Conservation (phyloP, 2,113 vertebrate species). For the Silurus glanis region DNA sequence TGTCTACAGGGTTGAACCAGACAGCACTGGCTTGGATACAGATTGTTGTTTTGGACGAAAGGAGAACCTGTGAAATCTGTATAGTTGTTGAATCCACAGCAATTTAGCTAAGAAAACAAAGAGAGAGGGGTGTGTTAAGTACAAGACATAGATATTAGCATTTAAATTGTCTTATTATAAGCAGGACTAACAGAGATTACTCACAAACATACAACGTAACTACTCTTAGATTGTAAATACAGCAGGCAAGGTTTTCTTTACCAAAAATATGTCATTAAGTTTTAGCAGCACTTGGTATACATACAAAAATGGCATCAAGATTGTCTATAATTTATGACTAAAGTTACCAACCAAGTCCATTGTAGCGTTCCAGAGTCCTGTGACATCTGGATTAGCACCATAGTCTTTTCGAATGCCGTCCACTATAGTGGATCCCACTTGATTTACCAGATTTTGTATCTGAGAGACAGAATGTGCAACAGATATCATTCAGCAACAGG, state of each 20-base stretch:
- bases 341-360: constrained; percentile 71
- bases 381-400: constrained; percentile 63
- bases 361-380: constrained; percentile 71
- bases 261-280: not conserved
- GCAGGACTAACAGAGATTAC: not conserved
- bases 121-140: constrained; percentile 6
- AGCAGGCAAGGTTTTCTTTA: not conserved
- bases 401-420: constrained; percentile 66
- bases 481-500: not conserved
- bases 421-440: constrained; percentile 60
- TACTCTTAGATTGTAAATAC: not conserved
- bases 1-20: fast-evolving
- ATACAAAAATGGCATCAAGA: not conserved
- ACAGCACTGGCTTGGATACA: constrained; percentile 71
- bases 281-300: not conserved
- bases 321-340: not conserved
- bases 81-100: constrained; percentile 77
- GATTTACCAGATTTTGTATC: constrained; percentile 64
- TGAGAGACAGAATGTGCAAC: constrained; percentile 52
- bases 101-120: constrained; percentile 64
- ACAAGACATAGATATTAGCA: not conserved
- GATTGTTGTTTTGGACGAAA: not conserved
- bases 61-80: constrained; percentile 69
- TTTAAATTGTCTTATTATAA: not conserved
- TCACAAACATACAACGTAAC: not conserved